Evolutionary conservation across 2,888 invertebrate species (phyloP).

Genomic region (Entomobrya multifasciata): DNA sequence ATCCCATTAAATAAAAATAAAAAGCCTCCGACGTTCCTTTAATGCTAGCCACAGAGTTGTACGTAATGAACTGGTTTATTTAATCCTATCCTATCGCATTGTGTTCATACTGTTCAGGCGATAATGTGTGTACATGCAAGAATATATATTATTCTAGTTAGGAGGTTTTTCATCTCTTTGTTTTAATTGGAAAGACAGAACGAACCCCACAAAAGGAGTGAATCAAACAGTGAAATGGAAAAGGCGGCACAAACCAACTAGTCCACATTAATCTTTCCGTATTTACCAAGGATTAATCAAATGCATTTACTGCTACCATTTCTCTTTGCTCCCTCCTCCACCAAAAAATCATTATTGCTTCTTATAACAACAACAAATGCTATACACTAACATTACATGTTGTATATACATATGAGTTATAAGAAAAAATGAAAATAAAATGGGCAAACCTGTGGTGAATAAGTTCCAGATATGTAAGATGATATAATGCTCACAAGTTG

Average conservation of each 20-base stretch:
- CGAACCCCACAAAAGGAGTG: constrained; percentile 39
- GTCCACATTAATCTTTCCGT: constrained; percentile 55
- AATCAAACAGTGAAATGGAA: constrained; percentile 42
- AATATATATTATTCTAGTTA: not conserved
- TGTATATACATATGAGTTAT: constrained; percentile 3
- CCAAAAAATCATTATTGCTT: constrained; percentile 15
- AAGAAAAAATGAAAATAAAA: not conserved
- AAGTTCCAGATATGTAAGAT: too few relatives aligned
- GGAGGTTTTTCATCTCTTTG: not conserved
- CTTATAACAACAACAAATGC: not conserved
- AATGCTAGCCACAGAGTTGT: too few relatives aligned
- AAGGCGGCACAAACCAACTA: constrained; percentile 20
- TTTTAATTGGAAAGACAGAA: constrained; percentile 42
- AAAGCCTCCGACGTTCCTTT: constrained; percentile 33
- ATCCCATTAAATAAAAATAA: constrained; percentile 55
- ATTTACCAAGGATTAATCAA: constrained; percentile 63
- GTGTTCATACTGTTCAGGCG: not conserved
- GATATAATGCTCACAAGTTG: too few relatives aligned
- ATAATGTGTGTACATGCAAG: not conserved
- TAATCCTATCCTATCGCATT: too few relatives aligned
- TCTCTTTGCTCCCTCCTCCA: constrained; percentile 23
- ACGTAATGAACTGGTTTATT: too few relatives aligned
- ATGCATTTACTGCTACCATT: constrained; percentile 44
- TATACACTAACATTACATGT: not conserved
- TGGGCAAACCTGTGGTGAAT: not conserved